Base-by-base conservation (phyloP, 2,888 invertebrate species). In the Taphrorychus bicolor region DNA sequence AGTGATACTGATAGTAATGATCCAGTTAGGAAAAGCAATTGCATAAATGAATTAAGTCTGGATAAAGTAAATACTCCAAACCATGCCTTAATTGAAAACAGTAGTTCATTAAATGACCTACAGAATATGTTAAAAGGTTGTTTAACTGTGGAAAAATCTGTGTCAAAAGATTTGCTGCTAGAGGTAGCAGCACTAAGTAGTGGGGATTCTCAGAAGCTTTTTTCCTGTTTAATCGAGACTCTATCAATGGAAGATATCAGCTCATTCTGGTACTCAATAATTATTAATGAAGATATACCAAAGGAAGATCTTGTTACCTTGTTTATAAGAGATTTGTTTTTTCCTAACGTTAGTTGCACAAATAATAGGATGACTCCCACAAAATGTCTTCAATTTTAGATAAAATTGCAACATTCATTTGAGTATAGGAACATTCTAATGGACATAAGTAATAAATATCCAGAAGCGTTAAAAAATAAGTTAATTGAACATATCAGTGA, bases 61-160 rank as follows among this genome's bases (percentile, higher is more conserved):
- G n/a, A n/a, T n/a, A 53, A 22, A 23, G 2, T 14, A 22, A 16
- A 53, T 21, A 23, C n/a, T 53, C 14, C 17, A 5, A 23, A n/a
- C n/a, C 11, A 21, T 21, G 3, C 7, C 11, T 23, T 23, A 22
- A 9, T n/a, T 17, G 22, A 18, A 7, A 18, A 57, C 9, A 41
- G 7, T 11, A 2, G 17, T 11, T 41, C 24, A 40, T 17, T 57
- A 9, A n/a, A 2, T 11, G 7, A 42, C 21, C 54, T 73, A 42
- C 54, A 59, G 18, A 59, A 67, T 61, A 69, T 67, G 11, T 71
- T 75, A 18, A 74, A 67, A 45, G 74, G 72, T 57, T 69, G 64
- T 65, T 58, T 75, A 53, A 59, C 66, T 41, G 67, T 60, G 23
- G 53, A 70, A 54, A 68, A 72, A 41, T 19, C 23, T 18, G 18